These are phyloP conservation scores for Calameuta pallipes DNA, from an alignment of 2,888 invertebrate genomes.

Conservation along the genomic window DNA sequence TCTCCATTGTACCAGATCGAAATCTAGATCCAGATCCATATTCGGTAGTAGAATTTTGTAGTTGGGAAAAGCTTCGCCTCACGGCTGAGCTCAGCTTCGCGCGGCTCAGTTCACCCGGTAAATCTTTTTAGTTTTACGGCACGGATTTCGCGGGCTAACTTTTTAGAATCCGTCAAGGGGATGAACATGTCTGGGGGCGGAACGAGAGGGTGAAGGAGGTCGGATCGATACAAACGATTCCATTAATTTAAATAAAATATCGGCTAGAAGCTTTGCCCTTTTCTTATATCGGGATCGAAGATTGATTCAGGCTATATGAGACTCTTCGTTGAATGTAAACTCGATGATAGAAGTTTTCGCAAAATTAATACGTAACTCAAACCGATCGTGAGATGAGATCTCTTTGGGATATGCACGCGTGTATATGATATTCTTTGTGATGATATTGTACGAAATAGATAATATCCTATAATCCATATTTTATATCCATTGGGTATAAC, in stretches of 20 bases:
- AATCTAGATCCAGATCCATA: constrained; percentile 2
- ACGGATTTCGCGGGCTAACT: constrained; percentile 13
- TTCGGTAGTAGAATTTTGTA: background rate
- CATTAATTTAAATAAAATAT: constrained; percentile 32
- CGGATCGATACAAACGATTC: constrained; percentile 20
- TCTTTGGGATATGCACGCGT: background rate
- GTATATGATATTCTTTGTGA: background rate
- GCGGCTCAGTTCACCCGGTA: constrained; percentile 1
- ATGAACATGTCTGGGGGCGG: background rate
- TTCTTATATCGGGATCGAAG: background rate
- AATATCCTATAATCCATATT: background rate
- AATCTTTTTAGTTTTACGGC: constrained; percentile 14
- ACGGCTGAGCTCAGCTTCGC: constrained; percentile 3
- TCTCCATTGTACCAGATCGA: background rate
- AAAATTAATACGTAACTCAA: background rate
- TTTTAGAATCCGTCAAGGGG: constrained; percentile 13
- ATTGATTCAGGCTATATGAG: background rate
- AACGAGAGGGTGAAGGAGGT: background rate
- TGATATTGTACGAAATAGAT: background rate
- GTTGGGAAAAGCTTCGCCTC: background rate
- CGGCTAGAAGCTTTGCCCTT: constrained; percentile 10
- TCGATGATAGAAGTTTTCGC: background rate
- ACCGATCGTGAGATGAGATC: background rate
- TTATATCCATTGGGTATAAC: background rate
- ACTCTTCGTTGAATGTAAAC: background rate